These are phyloP conservation scores for Ailuropoda melanoleuca DNA, from an alignment of 2,113 vertebrate species.

Conservation along the genomic window DNA sequence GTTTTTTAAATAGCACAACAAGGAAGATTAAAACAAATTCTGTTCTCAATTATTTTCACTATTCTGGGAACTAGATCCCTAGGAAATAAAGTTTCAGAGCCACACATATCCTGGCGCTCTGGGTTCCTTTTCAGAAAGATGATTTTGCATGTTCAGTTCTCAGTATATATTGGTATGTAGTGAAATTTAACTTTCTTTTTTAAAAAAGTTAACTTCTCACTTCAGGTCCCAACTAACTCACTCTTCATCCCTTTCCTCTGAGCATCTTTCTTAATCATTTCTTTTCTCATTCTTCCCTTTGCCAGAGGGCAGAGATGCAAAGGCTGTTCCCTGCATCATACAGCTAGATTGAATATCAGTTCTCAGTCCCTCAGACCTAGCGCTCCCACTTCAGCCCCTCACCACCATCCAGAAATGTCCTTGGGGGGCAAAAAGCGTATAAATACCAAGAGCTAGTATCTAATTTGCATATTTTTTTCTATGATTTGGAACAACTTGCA, in stretches of 20 bases:
- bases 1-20: conserved; percentile 47
- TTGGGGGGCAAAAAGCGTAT: background rate
- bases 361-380: background rate
- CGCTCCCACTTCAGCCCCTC: background rate
- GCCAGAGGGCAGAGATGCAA: background rate
- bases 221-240: background rate
- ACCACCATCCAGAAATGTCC: background rate
- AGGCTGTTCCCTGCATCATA: background rate
- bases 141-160: background rate
- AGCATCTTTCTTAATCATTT: background rate
- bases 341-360: background rate
- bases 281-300: background rate
- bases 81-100: conserved; percentile 41
- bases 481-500: conserved; percentile 6
- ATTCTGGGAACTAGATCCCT: conserved; percentile 26
- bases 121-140: background rate
- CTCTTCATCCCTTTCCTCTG: background rate
- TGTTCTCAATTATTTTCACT: conserved; percentile 68
- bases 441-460: background rate
- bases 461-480: conserved; percentile 37
- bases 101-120: background rate
- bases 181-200: background rate
- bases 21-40: conserved; percentile 58
- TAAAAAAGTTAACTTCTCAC: background rate
- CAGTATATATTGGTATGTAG: background rate